phyloP scores from a whole-genome alignment of 2,888 invertebrate species.

The Unio pictorum region DNA sequence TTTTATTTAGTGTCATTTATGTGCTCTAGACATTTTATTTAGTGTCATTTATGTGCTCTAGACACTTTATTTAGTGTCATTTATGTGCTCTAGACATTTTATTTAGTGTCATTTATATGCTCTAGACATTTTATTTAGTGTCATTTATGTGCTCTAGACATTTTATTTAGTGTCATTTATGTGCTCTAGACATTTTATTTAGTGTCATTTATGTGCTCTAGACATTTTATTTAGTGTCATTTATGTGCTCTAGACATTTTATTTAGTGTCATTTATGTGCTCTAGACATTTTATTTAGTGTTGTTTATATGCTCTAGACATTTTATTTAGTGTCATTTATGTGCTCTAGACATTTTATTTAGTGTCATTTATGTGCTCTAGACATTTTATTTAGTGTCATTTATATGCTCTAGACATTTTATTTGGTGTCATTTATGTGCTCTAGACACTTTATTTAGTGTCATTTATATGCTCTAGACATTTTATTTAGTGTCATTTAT shows the following conservation, averaged over 20 bases:
- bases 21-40: background rate
- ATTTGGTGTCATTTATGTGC: background rate
- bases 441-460: background rate
- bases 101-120: background rate
- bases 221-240: background rate
- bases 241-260: background rate
- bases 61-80: conserved; percentile 8
- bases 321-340: background rate
- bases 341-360: background rate
- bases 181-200: background rate
- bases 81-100: background rate
- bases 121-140: background rate
- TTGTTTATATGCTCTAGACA: background rate
- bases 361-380: conserved; percentile 65
- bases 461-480: background rate
- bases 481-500: background rate
- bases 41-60: background rate
- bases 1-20: background rate
- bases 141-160: conserved; percentile 75
- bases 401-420: background rate
- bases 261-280: background rate
- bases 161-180: background rate
- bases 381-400: conserved; percentile 73
- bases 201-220: background rate
- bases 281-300: conserved; percentile 6